phyloP scores from a whole-genome alignment of 2,888 invertebrate species.

The Cacoxenus indagator region DNA sequence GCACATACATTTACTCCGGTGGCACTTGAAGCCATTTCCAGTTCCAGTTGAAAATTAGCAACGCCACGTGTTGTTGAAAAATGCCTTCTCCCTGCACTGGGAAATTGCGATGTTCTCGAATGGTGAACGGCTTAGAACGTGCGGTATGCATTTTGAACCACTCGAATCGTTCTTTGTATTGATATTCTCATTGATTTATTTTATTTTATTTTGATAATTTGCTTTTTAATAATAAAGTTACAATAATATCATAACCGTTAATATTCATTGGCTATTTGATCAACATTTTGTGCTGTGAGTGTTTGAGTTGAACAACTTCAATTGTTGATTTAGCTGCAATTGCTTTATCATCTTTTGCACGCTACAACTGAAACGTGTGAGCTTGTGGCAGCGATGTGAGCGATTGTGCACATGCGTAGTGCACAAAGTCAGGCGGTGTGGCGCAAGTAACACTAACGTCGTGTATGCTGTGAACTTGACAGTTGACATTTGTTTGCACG shows the following conservation, averaged over 20 bases:
- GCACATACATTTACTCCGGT: no score
- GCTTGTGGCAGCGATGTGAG: background rate
- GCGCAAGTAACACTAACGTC: background rate
- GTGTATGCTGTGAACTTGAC: constrained; percentile 2
- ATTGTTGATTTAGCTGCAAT: background rate
- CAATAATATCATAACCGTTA: no score
- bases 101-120: background rate
- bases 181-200: no score
- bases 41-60: background rate
- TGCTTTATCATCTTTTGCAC: background rate
- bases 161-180: no score
- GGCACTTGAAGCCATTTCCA: background rate
- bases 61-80: background rate
- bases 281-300: background rate
- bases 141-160: no score
- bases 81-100: background rate
- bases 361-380: background rate
- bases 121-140: background rate
- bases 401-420: background rate
- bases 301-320: background rate
- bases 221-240: no score
- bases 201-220: no score
- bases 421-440: background rate
- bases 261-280: background rate
- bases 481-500: constrained; percentile 19